Evolutionary conservation across 2,113 vertebrate genomes (phyloP), one percentile per base, ranked within the genome.

Genomic region (Stegastes partitus): DNA sequence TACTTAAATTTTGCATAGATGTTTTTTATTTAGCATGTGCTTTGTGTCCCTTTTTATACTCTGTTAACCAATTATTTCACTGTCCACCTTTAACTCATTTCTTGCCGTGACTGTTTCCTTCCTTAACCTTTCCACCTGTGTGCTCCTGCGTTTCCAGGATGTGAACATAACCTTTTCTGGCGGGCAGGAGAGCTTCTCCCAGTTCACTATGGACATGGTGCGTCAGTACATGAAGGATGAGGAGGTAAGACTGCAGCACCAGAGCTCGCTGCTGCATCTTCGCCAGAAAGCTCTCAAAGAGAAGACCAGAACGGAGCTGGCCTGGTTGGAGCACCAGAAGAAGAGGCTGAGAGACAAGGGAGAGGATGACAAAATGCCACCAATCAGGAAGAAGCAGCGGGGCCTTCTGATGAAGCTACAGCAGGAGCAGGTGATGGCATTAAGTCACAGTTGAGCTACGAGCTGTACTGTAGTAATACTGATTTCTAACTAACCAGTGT

Each of bases 161-260:
- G 82, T 94, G 51, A 96, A 94, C 82, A 95, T 96, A 84, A 94
- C 96, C 0, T 99, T 99, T 90, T 97, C 97, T 28, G 94, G 95
- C 25, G 98, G 95, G 1, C 97, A 99, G 68, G 95, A 98, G 49
- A 98, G 96, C 88, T 99, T 99, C 87, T 98, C 96, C 11, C 96
- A 96, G 81, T 99, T 99, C 90, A 99, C 98, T 5, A 98, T 99
- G 98, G 96, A 97, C 85, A 98, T 99, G 97, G 98, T 99, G 15
- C 95, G 96, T 3, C 98, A 99, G 80, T 98, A 99, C 82, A 99
- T 99, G 98, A 97, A 96, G 57, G 98, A 99, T 59, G 97, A 99
- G 77, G 98, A 99, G 75, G 95, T 98, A 73, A 90, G 98, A 23
- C 96, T 98, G 12, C 96, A 97, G 85, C 98, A 99, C 86, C 98